Base-by-base conservation (phyloP, 2,113 vertebrate genomes). In the Ondatra zibethicus region DNA sequence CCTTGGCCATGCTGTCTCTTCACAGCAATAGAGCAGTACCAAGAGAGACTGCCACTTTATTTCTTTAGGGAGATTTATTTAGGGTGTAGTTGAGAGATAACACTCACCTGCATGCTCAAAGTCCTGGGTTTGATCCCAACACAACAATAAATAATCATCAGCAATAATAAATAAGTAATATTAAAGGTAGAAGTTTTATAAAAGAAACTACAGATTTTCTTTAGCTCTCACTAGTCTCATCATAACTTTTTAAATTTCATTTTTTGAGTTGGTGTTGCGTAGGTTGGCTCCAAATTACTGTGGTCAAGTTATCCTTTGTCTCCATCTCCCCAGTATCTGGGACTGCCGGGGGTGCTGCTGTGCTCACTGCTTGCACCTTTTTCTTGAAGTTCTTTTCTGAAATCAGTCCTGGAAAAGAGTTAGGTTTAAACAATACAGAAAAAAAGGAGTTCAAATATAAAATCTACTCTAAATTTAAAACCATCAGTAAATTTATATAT, bases 321-420 rank as follows among this genome's bases (percentile, higher is more conserved):
- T 93, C 21, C 42, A 25, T 47, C 7, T 92, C 17, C 36, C 4
- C n/a, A 65, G 47, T 58, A 13, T 39, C 47, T 52, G 55, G 33
- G 3, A 76, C 72, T 23, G 14, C 7, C 16, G n/a, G n/a, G 11
- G 10, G 11, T 45, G 61, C 25, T 1, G 19, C 42, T 52, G 11
- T 52, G 42, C 25, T n/a, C 70, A 76, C 2, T 13, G 3, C 27
- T 72, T 68, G 29, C 23, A 42, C 39, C 61, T 33, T 45, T 86
- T 5, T 55, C 55, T 1, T 95, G 33, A 84, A 47, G 39, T 21
- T 82, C 16, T 7, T 90, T 4, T 95, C 73, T 65, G 50, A 91
- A 90, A 87, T 93, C 80, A 88, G 85, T 91, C 36, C 85, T 95
- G 11, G 86, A 52, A 75, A 91, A 31, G 31, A 29, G 14, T 91